Evolutionary conservation across 2,888 invertebrate genomes (phyloP).

Genomic region (Lasioglossum oenotherae): DNA sequence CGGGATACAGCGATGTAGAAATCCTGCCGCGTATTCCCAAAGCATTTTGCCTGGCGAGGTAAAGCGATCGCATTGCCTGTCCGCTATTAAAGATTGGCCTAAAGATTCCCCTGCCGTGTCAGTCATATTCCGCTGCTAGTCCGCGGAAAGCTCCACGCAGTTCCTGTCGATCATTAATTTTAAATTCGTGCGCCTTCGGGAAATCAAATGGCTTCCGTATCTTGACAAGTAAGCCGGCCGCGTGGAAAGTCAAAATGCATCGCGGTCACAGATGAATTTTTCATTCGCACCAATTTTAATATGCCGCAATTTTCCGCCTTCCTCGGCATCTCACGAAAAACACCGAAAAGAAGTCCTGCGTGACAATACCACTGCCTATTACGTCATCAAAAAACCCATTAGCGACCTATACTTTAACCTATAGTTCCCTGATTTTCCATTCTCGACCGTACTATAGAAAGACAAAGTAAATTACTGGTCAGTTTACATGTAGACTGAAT

Average conservation of each 20-base stretch:
- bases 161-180: conserved; percentile 43
- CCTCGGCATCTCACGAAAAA: background rate
- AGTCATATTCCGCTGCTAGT: conserved; percentile 23
- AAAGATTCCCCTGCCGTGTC: background rate
- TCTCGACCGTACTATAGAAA: too few relatives aligned
- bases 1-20: background rate
- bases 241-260: conserved; percentile 24
- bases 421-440: background rate
- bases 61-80: conserved; percentile 13
- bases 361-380: background rate
- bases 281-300: conserved; percentile 31
- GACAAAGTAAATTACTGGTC: too few relatives aligned
- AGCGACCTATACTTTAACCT: too few relatives aligned
- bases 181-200: conserved; percentile 6
- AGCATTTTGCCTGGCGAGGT: background rate
- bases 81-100: conserved; percentile 18
- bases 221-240: background rate
- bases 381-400: too few relatives aligned
- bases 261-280: conserved; percentile 35
- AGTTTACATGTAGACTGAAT: too few relatives aligned
- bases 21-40: conserved; percentile 4
- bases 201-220: conserved; percentile 38
- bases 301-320: background rate
- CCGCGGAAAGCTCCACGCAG: conserved; percentile 7
- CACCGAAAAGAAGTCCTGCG: background rate